Conservation (phyloP, 2,797 vertebrate species). For the Eulemur rubriventer region DNA sequence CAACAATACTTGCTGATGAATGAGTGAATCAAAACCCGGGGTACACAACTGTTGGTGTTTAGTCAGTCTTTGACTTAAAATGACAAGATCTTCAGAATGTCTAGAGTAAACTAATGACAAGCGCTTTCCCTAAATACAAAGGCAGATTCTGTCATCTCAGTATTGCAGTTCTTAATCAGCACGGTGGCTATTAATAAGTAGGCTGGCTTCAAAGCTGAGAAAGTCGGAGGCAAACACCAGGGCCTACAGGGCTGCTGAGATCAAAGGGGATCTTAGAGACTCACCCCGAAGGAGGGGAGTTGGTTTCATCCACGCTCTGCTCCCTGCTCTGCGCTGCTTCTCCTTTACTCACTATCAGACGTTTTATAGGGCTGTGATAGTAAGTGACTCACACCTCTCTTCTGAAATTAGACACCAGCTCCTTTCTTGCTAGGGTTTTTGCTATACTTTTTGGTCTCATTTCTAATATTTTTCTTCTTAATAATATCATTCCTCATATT, state of each 20-base stretch:
- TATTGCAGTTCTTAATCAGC: conserved; percentile 56
- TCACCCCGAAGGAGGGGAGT: neutral
- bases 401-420: conserved; percentile 32
- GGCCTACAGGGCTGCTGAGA: conserved; percentile 62
- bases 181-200: conserved; percentile 58
- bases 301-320: neutral
- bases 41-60: neutral
- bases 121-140: conserved; percentile 52
- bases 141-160: conserved; percentile 51
- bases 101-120: conserved; percentile 48
- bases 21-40: neutral
- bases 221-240: conserved; percentile 62
- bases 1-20: conserved; percentile 31
- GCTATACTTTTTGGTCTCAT: neutral
- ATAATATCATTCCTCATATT: neutral
- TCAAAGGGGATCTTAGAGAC: conserved; percentile 66
- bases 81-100: conserved; percentile 58
- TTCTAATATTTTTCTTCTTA: neutral
- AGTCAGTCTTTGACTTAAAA: conserved; percentile 58
- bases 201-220: conserved; percentile 72
- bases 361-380: neutral
- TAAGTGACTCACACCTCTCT: neutral
- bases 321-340: neutral
- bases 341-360: neutral
- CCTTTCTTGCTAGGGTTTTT: neutral